These are phyloP conservation scores for Drosophila prostipennis DNA, from an alignment of 2,888 invertebrate genomes.

Conservation along the genomic window DNA sequence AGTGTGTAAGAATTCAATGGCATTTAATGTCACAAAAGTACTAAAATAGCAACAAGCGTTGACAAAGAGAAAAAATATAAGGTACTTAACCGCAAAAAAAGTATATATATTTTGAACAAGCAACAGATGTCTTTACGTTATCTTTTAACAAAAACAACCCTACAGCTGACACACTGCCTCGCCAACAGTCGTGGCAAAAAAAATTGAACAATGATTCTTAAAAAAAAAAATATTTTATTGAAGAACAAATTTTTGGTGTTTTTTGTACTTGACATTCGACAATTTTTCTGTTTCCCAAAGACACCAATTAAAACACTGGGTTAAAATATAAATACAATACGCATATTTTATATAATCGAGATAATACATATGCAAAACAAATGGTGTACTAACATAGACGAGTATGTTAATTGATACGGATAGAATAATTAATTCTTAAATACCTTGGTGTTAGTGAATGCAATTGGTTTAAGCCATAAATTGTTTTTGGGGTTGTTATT, in stretches of 20 bases:
- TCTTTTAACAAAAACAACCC: background rate
- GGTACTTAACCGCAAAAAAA: conserved; percentile 7
- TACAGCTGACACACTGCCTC: background rate
- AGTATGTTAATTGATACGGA: conserved; percentile 28
- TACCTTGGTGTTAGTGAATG: conserved; percentile 61
- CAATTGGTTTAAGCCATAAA: conserved; percentile 45
- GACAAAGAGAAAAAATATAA: conserved; percentile 3
- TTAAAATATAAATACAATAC: conserved; percentile 59
- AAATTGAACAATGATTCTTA: background rate
- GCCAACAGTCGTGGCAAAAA: background rate
- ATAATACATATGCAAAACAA: conserved; percentile 74
- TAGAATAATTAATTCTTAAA: conserved; percentile 47
- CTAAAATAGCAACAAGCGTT: conserved; percentile 27
- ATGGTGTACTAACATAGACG: conserved; percentile 60
- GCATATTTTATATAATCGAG: conserved; percentile 61
- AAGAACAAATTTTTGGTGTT: background rate
- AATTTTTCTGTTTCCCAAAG: background rate
- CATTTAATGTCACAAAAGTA: conserved; percentile 11
- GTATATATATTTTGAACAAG: conserved; percentile 5
- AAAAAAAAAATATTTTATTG: no score
- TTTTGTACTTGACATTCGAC: no score
- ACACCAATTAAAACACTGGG: conserved; percentile 18
- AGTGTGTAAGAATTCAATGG: conserved; percentile 8
- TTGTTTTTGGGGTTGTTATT: conserved; percentile 49
- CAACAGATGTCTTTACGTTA: conserved; percentile 12